These are phyloP conservation scores for Neosalanx taihuensis DNA, from an alignment of 2,797 vertebrate genomes.

Conservation along the genomic window DNA sequence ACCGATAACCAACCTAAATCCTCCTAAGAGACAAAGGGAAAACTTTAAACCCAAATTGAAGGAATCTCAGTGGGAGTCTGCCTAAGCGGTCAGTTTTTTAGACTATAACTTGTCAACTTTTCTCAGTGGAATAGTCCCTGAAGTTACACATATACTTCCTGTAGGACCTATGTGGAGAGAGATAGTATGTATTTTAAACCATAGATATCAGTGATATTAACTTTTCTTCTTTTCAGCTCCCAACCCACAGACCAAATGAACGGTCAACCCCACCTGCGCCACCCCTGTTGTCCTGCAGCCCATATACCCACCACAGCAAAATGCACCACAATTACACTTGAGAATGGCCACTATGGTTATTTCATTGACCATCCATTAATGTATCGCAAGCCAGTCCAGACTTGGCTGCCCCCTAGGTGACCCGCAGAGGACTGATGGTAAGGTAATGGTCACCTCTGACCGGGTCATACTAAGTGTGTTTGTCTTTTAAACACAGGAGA, in stretches of 20 bases:
- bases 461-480: constrained; percentile 63
- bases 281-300: constrained; percentile 18
- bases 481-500: constrained; percentile 65
- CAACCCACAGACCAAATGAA: constrained; percentile 51
- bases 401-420: constrained; percentile 58
- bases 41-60: no score
- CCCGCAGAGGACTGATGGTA: constrained; percentile 47
- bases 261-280: constrained; percentile 57
- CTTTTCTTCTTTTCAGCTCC: constrained; percentile 34
- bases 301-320: no score
- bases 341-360: constrained; percentile 32
- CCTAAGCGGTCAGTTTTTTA: no score
- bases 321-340: not conserved
- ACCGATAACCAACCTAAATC: no score
- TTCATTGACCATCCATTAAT: constrained; percentile 18
- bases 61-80: no score
- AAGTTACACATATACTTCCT: no score
- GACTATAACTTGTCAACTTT: no score
- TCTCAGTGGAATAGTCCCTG: no score
- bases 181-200: no score
- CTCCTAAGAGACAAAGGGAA: no score
- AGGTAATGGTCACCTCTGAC: constrained; percentile 67
- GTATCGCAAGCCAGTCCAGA: constrained; percentile 48
- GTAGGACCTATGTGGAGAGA: no score
- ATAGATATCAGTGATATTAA: no score